These are phyloP conservation scores for Hypotaenidia okinawae DNA, from an alignment of 2,797 vertebrate genomes.

Conservation along the genomic window DNA sequence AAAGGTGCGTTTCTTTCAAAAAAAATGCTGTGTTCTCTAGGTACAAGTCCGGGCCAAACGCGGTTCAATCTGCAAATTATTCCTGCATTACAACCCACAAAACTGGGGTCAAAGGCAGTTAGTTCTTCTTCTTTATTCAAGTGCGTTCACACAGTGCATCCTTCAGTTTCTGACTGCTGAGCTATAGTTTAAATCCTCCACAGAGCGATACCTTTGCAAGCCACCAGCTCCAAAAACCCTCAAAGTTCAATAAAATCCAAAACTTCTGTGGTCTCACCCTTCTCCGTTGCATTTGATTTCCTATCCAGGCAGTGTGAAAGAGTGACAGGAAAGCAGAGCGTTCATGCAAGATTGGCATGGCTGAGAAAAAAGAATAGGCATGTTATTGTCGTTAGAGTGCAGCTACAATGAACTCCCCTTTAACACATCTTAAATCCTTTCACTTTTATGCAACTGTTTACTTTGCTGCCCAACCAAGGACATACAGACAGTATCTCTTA, in stretches of 20 bases:
- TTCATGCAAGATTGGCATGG: conserved; percentile 25
- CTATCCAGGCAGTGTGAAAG: conserved; percentile 26
- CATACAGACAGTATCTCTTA: conserved; percentile 33
- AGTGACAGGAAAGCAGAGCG: conserved; percentile 10
- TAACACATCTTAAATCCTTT: conserved; percentile 64
- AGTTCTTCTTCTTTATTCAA: not conserved
- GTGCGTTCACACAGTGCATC: not conserved
- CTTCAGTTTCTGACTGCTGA: not conserved
- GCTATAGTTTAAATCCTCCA: not conserved
- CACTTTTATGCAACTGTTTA: conserved; percentile 47
- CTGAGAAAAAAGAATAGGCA: not conserved
- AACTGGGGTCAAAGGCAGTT: not conserved
- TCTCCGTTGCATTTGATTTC: conserved; percentile 4
- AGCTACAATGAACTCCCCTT: conserved; percentile 45
- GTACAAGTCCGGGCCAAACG: not conserved
- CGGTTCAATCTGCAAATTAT: not conserved
- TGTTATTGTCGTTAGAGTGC: conserved; percentile 40
- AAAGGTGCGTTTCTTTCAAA: conserved; percentile 4
- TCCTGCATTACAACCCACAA: not conserved
- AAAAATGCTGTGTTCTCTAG: not conserved
- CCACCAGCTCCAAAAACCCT: not conserved
- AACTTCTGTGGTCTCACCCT: conserved; percentile 12
- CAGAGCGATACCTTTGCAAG: not conserved
- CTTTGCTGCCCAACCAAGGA: conserved; percentile 17
- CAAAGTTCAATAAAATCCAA: conserved; percentile 26